A percentile compares a stretch with the other conserved stretches of the same genome.
Conservation (phyloP, 2,797 vertebrate genomes). For the Halcyon badia region DNA sequence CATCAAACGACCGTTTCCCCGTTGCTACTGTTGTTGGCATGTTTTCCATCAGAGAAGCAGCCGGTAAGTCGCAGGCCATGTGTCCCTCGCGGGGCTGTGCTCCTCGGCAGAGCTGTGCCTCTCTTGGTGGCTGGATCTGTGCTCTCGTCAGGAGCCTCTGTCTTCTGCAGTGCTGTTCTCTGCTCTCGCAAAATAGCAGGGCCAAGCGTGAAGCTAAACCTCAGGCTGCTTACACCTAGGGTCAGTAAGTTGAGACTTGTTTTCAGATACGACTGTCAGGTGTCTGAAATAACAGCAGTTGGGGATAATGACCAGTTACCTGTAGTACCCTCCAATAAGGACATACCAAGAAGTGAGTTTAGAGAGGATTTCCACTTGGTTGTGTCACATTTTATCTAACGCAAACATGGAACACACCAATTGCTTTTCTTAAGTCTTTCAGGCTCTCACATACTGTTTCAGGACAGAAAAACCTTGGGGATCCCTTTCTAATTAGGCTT, state of each 20-base stretch:
- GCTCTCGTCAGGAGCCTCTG: not conserved
- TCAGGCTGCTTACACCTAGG: not conserved
- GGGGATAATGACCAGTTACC: slow-evolving; percentile 7
- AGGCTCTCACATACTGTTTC: not conserved
- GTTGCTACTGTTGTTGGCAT: not conserved
- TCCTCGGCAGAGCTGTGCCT: not conserved
- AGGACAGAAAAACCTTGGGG: not conserved
- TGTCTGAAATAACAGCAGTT: not conserved
- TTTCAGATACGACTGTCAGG: not conserved
- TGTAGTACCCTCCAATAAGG: not conserved
- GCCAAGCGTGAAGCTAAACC: not conserved
- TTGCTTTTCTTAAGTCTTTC: not conserved
- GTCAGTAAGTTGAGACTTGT: slow-evolving; percentile 8
- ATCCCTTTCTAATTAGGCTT: not conserved
- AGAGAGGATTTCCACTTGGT: not conserved
- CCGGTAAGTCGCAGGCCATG: accelerated
- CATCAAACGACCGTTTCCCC: accelerated
- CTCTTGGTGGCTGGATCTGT: not conserved
- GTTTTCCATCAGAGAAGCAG: not conserved
- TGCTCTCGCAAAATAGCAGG: not conserved
- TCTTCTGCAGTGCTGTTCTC: accelerated
- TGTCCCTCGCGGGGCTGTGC: not conserved
- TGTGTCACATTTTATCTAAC: not conserved
- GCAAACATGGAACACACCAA: not conserved
- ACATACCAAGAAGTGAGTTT: not conserved